Evolutionary conservation across 2,888 invertebrate genomes (phyloP).

Genomic region (Cataglyphis altisquamis): DNA sequence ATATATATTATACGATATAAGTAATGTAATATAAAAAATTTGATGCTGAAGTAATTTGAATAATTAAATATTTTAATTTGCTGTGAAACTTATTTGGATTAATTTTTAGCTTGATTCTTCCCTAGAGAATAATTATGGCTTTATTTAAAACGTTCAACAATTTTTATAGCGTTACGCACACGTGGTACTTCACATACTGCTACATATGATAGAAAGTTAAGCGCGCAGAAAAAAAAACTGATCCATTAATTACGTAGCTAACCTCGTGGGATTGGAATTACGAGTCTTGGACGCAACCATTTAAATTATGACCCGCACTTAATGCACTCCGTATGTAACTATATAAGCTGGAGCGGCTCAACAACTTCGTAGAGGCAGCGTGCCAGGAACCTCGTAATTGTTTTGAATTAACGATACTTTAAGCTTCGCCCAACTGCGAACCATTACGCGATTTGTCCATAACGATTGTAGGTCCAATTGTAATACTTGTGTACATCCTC

Average conservation of each 20-base stretch:
- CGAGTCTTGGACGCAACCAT: conserved; percentile 61
- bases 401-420: conserved; percentile 79
- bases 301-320: conserved; percentile 72
- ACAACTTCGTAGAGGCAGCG: conserved; percentile 73
- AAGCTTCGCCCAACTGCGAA: conserved; percentile 66
- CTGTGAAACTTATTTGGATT: not conserved
- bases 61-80: not conserved
- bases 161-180: not conserved
- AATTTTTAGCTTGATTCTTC: not conserved
- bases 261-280: conserved; percentile 54
- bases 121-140: not conserved
- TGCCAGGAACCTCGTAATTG: conserved; percentile 77
- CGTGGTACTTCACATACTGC: too few species aligned
- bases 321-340: conserved; percentile 68
- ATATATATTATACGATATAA: not conserved
- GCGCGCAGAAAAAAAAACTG: conserved; percentile 30
- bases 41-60: not conserved
- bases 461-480: conserved; percentile 43
- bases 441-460: conserved; percentile 52
- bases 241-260: conserved; percentile 34
- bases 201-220: not conserved
- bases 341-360: conserved; percentile 67
- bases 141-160: not conserved
- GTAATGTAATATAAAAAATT: not conserved
- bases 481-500: not conserved